Conservation (phyloP, 2,113 vertebrate species). For the Phrynosoma platyrhinos region DNA sequence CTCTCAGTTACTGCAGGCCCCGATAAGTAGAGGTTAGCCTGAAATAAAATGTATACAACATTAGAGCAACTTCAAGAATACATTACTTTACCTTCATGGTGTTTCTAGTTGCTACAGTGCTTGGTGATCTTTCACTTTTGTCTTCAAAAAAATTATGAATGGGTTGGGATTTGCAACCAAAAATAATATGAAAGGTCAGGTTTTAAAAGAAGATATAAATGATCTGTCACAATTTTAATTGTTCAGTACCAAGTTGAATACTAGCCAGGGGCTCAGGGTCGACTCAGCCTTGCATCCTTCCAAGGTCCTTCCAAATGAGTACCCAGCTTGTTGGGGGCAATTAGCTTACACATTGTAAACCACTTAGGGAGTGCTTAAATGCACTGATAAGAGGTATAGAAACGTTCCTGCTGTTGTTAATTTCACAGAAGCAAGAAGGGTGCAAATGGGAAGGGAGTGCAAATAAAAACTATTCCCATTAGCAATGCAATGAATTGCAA, state of each 20-base stretch:
- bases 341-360: too few relatives aligned
- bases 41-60: slow-evolving; percentile 58
- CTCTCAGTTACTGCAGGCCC: slow-evolving; percentile 68
- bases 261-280: too few relatives aligned
- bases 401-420: too few relatives aligned
- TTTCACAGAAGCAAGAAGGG: neutral
- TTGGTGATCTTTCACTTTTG: too few relatives aligned
- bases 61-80: slow-evolving; percentile 27
- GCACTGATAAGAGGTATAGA: too few relatives aligned
- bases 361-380: too few relatives aligned
- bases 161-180: neutral
- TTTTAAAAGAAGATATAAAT: too few relatives aligned
- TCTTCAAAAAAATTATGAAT: neutral
- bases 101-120: neutral
- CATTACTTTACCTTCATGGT: neutral
- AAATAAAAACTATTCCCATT: neutral
- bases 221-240: neutral
- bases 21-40: slow-evolving; percentile 84
- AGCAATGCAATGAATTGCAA: neutral
- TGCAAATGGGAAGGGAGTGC: neutral
- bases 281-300: too few relatives aligned
- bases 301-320: too few relatives aligned
- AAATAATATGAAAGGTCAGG: neutral
- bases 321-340: too few relatives aligned
- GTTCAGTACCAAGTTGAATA: too few relatives aligned